Conservation (phyloP, 1,140 invertebrate genomes). For the Spodoptera frugiperda region DNA sequence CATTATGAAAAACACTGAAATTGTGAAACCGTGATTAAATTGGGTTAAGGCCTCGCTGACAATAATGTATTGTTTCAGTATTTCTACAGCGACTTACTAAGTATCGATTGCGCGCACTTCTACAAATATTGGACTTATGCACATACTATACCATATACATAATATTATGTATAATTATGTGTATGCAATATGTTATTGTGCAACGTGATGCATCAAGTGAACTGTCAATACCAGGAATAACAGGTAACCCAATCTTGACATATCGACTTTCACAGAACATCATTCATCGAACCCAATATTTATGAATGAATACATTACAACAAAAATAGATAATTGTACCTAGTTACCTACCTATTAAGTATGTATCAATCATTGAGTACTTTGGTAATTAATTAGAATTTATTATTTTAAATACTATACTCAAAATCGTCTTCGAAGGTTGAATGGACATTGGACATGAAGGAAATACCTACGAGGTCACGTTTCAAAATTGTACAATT, state of each 20-base stretch:
- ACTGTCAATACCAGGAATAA: slow-evolving; percentile 51
- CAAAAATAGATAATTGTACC: not conserved
- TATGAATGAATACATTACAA: not conserved
- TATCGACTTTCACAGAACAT: slow-evolving; percentile 49
- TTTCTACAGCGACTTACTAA: slow-evolving; percentile 8
- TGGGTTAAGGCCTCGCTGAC: slow-evolving; percentile 31
- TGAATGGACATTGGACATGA: too few relatives aligned
- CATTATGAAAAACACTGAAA: slow-evolving; percentile 27
- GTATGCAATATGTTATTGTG: slow-evolving; percentile 45
- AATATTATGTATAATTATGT: not conserved
- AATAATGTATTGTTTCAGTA: slow-evolving; percentile 41
- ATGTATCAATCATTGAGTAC: too few relatives aligned
- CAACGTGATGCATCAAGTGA: slow-evolving; percentile 46
- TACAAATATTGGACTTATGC: slow-evolving; percentile 9
- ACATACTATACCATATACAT: not conserved
- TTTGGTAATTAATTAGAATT: too few relatives aligned
- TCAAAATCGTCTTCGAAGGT: too few relatives aligned
- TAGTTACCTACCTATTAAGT: not conserved
- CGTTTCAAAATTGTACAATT: too few relatives aligned
- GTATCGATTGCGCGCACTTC: slow-evolving; percentile 15
- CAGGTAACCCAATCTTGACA: slow-evolving; percentile 36
- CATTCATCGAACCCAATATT: slow-evolving; percentile 6
- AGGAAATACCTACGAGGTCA: too few relatives aligned
- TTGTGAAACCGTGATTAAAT: slow-evolving; percentile 35
- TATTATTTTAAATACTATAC: too few relatives aligned